These are phyloP conservation scores for Mus minutoides DNA, from an alignment of 2,797 vertebrate genomes.

Conservation along the genomic window DNA sequence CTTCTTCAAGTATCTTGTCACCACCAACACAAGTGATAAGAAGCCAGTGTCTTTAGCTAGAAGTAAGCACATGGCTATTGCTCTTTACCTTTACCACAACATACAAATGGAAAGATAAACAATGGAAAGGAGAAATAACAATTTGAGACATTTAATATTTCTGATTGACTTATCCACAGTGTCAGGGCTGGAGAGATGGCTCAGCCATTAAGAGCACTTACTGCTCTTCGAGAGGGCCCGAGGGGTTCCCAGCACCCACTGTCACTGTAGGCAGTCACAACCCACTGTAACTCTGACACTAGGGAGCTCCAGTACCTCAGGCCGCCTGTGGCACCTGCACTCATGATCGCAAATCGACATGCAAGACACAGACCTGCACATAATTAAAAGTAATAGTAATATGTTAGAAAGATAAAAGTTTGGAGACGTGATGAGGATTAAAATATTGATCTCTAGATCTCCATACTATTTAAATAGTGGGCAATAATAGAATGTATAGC, in stretches of 20 bases:
- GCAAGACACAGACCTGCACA: neutral
- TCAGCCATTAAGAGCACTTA: neutral
- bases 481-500: constrained; percentile 42
- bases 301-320: neutral
- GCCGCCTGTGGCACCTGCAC: too few species aligned
- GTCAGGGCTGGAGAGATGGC: neutral
- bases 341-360: neutral
- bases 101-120: neutral
- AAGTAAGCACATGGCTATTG: neutral
- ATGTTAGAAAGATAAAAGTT: constrained; percentile 22
- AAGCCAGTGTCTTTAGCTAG: constrained; percentile 15
- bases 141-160: neutral
- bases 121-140: neutral
- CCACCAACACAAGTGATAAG: neutral
- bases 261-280: neutral
- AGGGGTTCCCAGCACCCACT: neutral
- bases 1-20: constrained; percentile 4
- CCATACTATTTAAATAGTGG: constrained; percentile 15
- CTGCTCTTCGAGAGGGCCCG: neutral
- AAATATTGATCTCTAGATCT: neutral
- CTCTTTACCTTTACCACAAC: neutral
- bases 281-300: neutral
- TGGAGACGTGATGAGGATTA: neutral
- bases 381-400: neutral
- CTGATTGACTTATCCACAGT: neutral